These are phyloP conservation scores for Xiphophorus couchianus DNA, from an alignment of 2,113 vertebrate species.

Conservation along the genomic window DNA sequence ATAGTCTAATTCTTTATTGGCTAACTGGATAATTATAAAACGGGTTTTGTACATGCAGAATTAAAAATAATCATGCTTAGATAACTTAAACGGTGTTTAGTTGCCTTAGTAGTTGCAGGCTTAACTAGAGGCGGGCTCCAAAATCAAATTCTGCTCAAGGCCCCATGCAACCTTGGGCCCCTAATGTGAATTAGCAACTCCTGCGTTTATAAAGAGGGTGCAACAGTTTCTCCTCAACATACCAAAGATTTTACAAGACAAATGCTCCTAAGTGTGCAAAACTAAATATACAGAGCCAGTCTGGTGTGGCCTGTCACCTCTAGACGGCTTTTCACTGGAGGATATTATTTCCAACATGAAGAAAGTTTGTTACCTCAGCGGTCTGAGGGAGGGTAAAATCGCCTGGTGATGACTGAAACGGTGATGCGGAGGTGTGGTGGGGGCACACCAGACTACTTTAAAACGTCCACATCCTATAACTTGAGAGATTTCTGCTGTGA, in stretches of 20 bases:
- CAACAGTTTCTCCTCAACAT: not conserved
- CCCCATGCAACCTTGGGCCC: not conserved
- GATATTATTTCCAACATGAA: conserved; percentile 40
- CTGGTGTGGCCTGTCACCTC: conserved; percentile 27
- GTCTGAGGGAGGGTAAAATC: conserved; percentile 5
- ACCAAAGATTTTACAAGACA: not conserved
- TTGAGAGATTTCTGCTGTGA: conserved; percentile 24
- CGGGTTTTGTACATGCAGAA: too few species aligned
- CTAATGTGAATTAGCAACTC: conserved; percentile 28
- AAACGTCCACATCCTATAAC: conserved; percentile 11
- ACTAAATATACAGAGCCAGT: conserved; percentile 5
- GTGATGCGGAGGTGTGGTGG: not conserved
- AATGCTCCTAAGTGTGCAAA: conserved; percentile 9
- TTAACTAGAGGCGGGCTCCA: not conserved
- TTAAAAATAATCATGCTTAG: too few species aligned
- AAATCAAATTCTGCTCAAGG: not conserved
- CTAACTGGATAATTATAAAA: too few species aligned
- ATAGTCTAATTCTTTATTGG: too few species aligned
- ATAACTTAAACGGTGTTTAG: not conserved
- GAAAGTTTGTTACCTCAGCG: conserved; percentile 5
- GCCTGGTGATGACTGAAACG: conserved; percentile 35
- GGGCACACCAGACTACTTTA: not conserved
- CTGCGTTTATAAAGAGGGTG: conserved; percentile 14
- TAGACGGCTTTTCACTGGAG: conserved; percentile 17
- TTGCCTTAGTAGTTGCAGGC: not conserved